Percentiles rank a stretch among this genome's conserved stretches.
phyloP scores from a whole-genome alignment of 2,113 vertebrate genomes.

The Cynocephalus volans region DNA sequence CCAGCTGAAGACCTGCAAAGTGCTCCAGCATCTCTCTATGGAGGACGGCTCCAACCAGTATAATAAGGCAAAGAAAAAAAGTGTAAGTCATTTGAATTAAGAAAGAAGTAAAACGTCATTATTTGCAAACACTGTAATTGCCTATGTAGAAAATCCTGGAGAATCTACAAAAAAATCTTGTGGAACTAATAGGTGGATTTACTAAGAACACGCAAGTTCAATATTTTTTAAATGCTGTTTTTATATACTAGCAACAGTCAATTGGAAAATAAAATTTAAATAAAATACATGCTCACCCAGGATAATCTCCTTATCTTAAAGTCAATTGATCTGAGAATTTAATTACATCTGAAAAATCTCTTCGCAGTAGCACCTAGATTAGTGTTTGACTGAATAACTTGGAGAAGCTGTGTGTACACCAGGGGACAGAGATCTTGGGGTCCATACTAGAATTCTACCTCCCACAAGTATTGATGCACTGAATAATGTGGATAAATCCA shows the following conservation, averaged over 20 bases:
- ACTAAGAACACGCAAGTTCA: not conserved
- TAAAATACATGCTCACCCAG: not conserved
- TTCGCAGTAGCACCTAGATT: not conserved
- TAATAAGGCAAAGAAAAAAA: not conserved
- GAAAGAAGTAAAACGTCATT: not conserved
- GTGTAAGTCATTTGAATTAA: not conserved
- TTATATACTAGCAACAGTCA: constrained; percentile 25
- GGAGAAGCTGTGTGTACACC: not conserved
- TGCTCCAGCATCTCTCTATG: no score
- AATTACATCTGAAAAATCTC: not conserved
- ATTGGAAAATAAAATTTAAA: constrained; percentile 36
- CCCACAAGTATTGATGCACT: not conserved
- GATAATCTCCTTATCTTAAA: not conserved
- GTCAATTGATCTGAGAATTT: not conserved
- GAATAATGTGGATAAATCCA: not conserved
- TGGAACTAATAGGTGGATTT: not conserved
- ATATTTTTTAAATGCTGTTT: constrained; percentile 9
- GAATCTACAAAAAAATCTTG: not conserved
- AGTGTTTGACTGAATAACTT: not conserved
- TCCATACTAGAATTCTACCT: not conserved
- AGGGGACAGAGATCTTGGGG: not conserved
- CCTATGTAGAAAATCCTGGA: not conserved
- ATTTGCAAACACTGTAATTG: not conserved
- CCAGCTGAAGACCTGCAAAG: no score
- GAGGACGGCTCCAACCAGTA: not conserved